A percentile compares a stretch with the other conserved stretches of the same genome.
phyloP scores from a whole-genome alignment of 2,797 vertebrate species.

The Gymnoscopelus microlampas region DNA sequence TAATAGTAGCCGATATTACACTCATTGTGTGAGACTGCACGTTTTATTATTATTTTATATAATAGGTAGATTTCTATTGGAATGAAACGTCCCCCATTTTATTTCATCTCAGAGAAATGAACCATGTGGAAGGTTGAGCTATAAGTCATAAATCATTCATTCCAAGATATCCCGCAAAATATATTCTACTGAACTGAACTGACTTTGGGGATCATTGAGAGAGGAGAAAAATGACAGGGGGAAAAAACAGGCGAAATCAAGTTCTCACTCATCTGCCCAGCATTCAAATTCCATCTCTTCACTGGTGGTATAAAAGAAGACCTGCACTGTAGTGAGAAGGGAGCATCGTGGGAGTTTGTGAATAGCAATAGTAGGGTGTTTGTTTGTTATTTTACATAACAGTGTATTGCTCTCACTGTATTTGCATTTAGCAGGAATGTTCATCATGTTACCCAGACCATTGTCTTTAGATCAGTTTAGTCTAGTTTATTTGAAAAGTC shows the following conservation, averaged over 20 bases:
- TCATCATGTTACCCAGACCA: too few species aligned
- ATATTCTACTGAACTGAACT: constrained; percentile 43
- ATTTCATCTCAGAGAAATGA: constrained; percentile 23
- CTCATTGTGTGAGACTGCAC: too few species aligned
- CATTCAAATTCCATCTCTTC: constrained; percentile 36
- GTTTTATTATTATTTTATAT: too few species aligned
- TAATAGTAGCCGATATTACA: too few species aligned
- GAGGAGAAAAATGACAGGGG: neutral
- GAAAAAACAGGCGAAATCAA: constrained; percentile 1
- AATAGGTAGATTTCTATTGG: too few species aligned
- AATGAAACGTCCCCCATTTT: too few species aligned
- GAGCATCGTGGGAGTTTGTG: neutral
- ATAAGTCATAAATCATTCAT: constrained; percentile 65
- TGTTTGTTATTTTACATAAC: too few species aligned
- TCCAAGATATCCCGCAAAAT: constrained; percentile 55
- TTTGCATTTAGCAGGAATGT: too few species aligned
- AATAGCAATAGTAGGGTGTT: too few species aligned
- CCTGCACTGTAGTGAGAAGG: constrained; percentile 30
- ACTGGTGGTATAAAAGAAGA: constrained; percentile 54
- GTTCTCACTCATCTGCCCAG: constrained; percentile 33
- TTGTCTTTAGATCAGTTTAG: too few species aligned
- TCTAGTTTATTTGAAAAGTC: too few species aligned
- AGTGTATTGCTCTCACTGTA: too few species aligned
- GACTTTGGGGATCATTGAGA: constrained; percentile 22
- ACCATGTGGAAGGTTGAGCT: constrained; percentile 18